phyloP scores from a whole-genome alignment of 2,888 invertebrate species.

The Andrena dorsata region DNA sequence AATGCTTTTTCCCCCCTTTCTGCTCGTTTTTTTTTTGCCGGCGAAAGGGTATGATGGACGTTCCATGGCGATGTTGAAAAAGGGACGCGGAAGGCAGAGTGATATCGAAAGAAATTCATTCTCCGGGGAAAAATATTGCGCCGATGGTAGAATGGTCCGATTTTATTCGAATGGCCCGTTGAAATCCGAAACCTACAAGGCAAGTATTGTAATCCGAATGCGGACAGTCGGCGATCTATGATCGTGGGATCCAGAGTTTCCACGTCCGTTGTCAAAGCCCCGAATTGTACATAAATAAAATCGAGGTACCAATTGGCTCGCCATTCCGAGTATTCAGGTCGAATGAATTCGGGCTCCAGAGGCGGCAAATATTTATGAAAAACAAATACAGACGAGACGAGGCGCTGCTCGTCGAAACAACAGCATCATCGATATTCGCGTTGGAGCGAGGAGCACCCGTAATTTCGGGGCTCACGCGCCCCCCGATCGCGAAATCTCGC shows the following conservation, averaged over 20 bases:
- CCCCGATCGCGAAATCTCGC: slow-evolving; percentile 4
- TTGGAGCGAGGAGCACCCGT: not conserved
- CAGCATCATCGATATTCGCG: slow-evolving; percentile 11
- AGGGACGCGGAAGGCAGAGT: not conserved
- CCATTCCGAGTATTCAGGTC: too few species aligned
- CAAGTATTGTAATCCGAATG: too few species aligned
- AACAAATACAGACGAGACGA: not conserved
- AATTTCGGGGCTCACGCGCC: slow-evolving; percentile 11
- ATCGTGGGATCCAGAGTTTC: too few species aligned
- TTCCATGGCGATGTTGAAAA: not conserved
- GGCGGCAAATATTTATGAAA: slow-evolving; percentile 2
- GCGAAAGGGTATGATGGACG: not conserved
- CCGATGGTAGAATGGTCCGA: not conserved
- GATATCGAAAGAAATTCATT: not conserved
- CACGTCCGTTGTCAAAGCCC: too few species aligned
- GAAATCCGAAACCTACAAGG: too few species aligned
- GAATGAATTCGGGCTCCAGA: too few species aligned
- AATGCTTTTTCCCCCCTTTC: slow-evolving; percentile 5
- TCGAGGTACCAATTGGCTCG: too few species aligned
- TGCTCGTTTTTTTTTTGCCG: too few species aligned
- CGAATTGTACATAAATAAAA: too few species aligned
- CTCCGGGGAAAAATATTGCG: not conserved
- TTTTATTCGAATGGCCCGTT: not conserved
- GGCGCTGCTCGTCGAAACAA: not conserved
- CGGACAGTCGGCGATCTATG: too few species aligned